Percentiles rank a stretch among this genome's conserved stretches.
Evolutionary conservation across 1,140 invertebrate genomes (phyloP).

Genomic region (Anastrepha ludens): DNA sequence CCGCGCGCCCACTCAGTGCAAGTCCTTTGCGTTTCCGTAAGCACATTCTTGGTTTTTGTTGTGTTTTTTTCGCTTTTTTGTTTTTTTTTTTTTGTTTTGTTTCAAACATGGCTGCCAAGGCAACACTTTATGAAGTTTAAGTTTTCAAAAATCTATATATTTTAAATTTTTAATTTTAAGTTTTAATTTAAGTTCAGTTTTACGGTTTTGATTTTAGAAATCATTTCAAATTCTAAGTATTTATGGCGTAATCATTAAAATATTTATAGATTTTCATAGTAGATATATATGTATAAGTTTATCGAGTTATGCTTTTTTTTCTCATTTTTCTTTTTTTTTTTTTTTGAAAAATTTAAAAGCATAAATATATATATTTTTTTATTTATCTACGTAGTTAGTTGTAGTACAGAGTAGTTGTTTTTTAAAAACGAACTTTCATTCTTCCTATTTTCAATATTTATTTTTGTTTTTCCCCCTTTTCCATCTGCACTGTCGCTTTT

Average conservation of each 20-base stretch:
- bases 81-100: not conserved
- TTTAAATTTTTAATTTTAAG: not conserved
- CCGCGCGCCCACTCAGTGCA: not conserved
- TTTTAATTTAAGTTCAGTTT: not conserved
- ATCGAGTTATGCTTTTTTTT: not conserved
- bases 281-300: not conserved
- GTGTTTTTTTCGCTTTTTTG: not conserved
- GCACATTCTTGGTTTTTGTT: not conserved
- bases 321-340: conserved; percentile 4
- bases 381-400: conserved; percentile 6
- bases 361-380: conserved; percentile 7
- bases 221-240: conserved; percentile 14
- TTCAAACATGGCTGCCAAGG: not conserved
- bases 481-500: not conserved
- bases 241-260: not conserved
- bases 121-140: conserved; percentile 2
- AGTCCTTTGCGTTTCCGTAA: not conserved
- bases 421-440: conserved; percentile 15
- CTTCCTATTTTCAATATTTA: not conserved
- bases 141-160: not conserved
- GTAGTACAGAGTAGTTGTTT: conserved; percentile 30
- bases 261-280: conserved; percentile 37
- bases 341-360: conserved; percentile 39
- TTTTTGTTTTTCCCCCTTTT: not conserved
- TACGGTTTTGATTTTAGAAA: conserved; percentile 30